phyloP scores from a whole-genome alignment of 2,888 invertebrate species.

The Mystacides longicornis region DNA sequence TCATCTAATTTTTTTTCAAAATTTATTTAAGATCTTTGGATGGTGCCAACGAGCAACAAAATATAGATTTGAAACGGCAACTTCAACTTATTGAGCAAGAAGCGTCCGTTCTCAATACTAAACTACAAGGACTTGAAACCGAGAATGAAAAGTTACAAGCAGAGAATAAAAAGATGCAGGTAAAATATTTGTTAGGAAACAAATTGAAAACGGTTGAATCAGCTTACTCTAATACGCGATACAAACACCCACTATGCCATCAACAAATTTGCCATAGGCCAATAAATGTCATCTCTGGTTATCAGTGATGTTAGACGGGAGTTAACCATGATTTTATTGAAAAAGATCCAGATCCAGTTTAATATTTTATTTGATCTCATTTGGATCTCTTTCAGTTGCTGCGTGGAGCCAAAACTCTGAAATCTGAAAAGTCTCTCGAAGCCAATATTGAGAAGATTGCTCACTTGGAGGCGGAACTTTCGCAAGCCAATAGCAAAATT shows the following conservation, averaged over 20 bases:
- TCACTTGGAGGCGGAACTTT: conserved; percentile 55
- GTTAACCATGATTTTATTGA: too few species aligned
- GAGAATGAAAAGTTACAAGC: conserved; percentile 69
- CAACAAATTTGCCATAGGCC: too few species aligned
- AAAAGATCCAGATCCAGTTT: too few species aligned
- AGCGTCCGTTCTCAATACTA: conserved; percentile 58
- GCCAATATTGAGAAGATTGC: conserved; percentile 54
- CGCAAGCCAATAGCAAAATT: conserved; percentile 51
- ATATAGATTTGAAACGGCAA: conserved; percentile 64
- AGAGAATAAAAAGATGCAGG: conserved; percentile 67
- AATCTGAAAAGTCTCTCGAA: conserved; percentile 49
- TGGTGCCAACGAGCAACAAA: conserved; percentile 50
- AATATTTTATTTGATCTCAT: too few species aligned
- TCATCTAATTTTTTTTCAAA: background rate
- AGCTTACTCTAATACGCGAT: too few species aligned
- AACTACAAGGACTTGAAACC: conserved; percentile 59
- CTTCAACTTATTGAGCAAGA: conserved; percentile 73
- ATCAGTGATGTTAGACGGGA: too few species aligned
- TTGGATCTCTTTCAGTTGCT: conserved; percentile 40
- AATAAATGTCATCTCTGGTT: too few species aligned
- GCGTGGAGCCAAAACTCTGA: conserved; percentile 47
- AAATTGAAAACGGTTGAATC: too few species aligned
- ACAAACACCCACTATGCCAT: too few species aligned
- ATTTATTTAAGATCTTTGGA: conserved; percentile 48
- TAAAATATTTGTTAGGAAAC: too few species aligned